A percentile compares a stretch with the other conserved stretches of the same genome.
Conservation (phyloP, 2,113 vertebrate genomes). For the Nansenia antarctica region DNA sequence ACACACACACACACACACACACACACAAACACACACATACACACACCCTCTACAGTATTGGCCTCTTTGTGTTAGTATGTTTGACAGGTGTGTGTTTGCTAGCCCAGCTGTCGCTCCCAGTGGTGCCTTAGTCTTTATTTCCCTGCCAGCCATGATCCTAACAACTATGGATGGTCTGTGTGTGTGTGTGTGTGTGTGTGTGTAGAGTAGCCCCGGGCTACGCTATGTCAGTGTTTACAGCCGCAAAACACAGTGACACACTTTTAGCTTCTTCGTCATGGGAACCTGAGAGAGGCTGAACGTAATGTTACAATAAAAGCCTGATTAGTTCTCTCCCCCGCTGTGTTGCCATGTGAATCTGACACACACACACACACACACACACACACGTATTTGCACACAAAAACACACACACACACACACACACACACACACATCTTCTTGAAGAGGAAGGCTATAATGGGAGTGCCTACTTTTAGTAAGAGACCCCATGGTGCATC, state of each 20-base stretch:
- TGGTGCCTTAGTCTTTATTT: conserved; percentile 38
- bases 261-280: conserved; percentile 27
- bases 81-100: conserved; percentile 40
- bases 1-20: neutral
- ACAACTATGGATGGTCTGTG: conserved; percentile 11
- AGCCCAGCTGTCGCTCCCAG: conserved; percentile 60
- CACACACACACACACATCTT: too few species aligned
- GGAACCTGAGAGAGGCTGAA: conserved; percentile 8
- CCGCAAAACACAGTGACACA: conserved; percentile 28
- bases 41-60: neutral
- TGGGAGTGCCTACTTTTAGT: too few species aligned
- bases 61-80: conserved; percentile 22
- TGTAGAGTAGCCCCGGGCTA: neutral
- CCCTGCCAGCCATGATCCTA: conserved; percentile 23
- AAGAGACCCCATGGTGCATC: neutral
- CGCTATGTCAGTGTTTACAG: conserved; percentile 6
- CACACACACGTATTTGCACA: too few species aligned
- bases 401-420: too few species aligned
- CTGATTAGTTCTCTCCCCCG: conserved; percentile 20
- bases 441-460: too few species aligned
- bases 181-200: conserved; percentile 2
- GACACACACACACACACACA: conserved; percentile 12
- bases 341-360: conserved; percentile 27
- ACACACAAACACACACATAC: neutral
- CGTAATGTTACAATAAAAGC: conserved; percentile 28